Percentiles rank a stretch among this genome's conserved stretches.
Conservation (phyloP, 2,797 vertebrate species). For the Perodicticus potto region DNA sequence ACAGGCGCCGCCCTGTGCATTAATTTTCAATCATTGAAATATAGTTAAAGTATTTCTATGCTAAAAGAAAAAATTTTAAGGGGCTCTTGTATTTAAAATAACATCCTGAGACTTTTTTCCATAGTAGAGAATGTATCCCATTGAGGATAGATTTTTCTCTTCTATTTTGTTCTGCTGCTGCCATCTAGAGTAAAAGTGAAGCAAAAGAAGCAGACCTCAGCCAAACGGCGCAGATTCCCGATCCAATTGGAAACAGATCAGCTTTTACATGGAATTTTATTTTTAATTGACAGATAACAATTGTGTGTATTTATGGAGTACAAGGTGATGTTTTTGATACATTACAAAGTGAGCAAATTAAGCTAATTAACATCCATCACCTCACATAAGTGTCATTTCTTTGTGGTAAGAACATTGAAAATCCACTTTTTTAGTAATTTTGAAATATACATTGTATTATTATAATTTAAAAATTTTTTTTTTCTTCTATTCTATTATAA, state of each 20-base stretch:
- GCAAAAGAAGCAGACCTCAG: constrained; percentile 40
- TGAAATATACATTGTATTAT: not conserved
- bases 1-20: not conserved
- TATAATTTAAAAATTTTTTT: too few relatives aligned
- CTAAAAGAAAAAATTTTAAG: constrained; percentile 41
- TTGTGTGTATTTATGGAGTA: not conserved
- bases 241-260: not conserved
- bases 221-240: not conserved
- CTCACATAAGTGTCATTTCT: not conserved
- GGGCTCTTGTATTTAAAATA: constrained; percentile 53
- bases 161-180: constrained; percentile 89
- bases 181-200: constrained; percentile 88
- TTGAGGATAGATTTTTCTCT: constrained; percentile 70
- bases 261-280: not conserved
- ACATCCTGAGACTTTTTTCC: constrained; percentile 19
- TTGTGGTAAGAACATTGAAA: not conserved
- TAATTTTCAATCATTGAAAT: constrained; percentile 53
- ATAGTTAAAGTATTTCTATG: not conserved
- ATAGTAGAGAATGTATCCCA: not conserved
- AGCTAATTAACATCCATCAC: not conserved
- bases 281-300: not conserved
- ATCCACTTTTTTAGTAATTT: not conserved
- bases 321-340: not conserved
- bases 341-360: not conserved
- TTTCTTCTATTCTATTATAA: too few relatives aligned